Evolutionary conservation across 2,797 vertebrate species (phyloP), one percentile per base, ranked within the genome.

Genomic region (Dicrostonyx torquatus): DNA sequence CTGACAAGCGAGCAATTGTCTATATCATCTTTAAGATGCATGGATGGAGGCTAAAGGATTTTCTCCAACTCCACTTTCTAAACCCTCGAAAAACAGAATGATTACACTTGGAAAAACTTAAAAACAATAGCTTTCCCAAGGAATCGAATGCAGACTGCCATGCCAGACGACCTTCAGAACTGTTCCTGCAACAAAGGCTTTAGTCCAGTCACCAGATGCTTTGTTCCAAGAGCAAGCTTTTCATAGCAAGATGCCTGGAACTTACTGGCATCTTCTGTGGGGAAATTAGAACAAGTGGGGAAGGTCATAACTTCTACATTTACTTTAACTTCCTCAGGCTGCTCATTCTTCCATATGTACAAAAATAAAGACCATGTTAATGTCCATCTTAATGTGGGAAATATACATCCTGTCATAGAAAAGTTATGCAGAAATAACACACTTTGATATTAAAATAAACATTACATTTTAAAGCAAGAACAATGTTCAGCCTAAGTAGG

Each of bases 291-390:
- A 75, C 12, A 72, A 75, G 12, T 17, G 43, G 87, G 13, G 48
- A 45, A 91, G 70, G 85, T 72, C 58, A 75, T 68, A 64, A 83
- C 60, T 29, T 87, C 26, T 90, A 75, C 8, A 85, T 80, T 85
- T 97, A 89, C 93, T 91, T 85, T 82, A 94, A 90, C 62, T 93
- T 89, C 24, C 68, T 34, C 11, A 86, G 60, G 34, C 70, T 86
- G 48, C 14, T 73, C 89, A 88, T 89, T 94, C 34, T 89, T 94
- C 73, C 77, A 29, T 12, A 94, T 80, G 43, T n/a, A 88, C n/a
- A 93, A 55, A 97, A 96, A 90, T 58, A 88, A 89, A 87, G 0
- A 60, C 11, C 17, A 2, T n/a, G 53, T 34, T 20, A 86, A 48
- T 24, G 88, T 2, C 43, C 18, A 88, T 77, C 76, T n/a, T 77